phyloP scores from a whole-genome alignment of 2,888 invertebrate species.

The Caenorhabditis macrosperma region DNA sequence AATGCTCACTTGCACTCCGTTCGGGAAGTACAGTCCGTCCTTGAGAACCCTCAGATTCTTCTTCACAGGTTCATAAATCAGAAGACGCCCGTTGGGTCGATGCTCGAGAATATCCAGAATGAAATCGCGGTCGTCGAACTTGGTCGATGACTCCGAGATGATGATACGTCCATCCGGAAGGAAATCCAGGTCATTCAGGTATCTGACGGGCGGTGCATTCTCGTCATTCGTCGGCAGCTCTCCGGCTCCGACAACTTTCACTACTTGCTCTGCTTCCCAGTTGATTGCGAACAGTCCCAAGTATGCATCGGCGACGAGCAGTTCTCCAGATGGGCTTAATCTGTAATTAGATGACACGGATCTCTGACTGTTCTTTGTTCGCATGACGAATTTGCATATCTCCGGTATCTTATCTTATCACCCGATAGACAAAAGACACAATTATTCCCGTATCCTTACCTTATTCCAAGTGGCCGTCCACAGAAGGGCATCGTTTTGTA shows the following conservation, averaged over 20 bases:
- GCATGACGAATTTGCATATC: conserved; percentile 9
- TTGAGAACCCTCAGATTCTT: conserved; percentile 57
- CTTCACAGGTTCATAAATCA: conserved; percentile 59
- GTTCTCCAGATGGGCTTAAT: conserved; percentile 53
- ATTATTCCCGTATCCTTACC: conserved; percentile 24
- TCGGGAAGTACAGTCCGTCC: conserved; percentile 67
- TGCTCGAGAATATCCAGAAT: conserved; percentile 68
- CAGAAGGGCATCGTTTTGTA: conserved; percentile 59
- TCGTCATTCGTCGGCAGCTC: conserved; percentile 47
- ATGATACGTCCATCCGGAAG: conserved; percentile 70
- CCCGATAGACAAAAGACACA: not conserved
- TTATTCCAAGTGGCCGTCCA: conserved; percentile 69
- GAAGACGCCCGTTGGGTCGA: conserved; percentile 69
- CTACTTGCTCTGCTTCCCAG: conserved; percentile 61
- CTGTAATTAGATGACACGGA: conserved; percentile 45
- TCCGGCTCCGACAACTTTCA: conserved; percentile 60
- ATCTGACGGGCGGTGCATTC: conserved; percentile 45
- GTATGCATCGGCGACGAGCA: conserved; percentile 70
- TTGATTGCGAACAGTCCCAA: conserved; percentile 66
- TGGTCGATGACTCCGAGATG: conserved; percentile 63
- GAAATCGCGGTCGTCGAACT: conserved; percentile 68
- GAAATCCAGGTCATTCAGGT: conserved; percentile 68
- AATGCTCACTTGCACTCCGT: conserved; percentile 64
- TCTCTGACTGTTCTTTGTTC: not conserved
- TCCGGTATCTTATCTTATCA: conserved; percentile 30